Percentiles rank a stretch among this genome's conserved stretches.
Evolutionary conservation across 2,113 vertebrate genomes (phyloP).

Genomic region (Platichthys flesus): DNA sequence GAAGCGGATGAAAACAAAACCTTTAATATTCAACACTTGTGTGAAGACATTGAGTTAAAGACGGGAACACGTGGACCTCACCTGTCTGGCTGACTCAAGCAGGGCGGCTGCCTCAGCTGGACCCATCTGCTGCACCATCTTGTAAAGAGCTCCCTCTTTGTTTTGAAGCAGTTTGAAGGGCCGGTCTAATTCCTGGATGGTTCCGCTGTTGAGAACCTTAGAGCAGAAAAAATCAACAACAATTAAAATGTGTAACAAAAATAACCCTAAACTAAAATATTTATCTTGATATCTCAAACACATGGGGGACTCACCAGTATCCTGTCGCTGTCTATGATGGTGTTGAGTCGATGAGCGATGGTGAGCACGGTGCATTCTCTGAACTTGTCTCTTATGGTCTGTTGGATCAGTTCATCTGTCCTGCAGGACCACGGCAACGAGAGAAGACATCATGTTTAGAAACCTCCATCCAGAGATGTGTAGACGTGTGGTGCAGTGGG

Average conservation of each 20-base stretch:
- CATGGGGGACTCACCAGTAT: conserved; percentile 87
- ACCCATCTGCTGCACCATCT: conserved; percentile 64
- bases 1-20: background rate
- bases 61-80: background rate
- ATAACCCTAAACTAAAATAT: no score
- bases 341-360: conserved; percentile 95
- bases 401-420: conserved; percentile 95
- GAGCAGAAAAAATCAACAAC: background rate
- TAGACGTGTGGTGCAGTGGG: background rate
- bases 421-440: conserved; percentile 71
- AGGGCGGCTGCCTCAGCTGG: conserved; percentile 45
- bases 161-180: conserved; percentile 63
- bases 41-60: background rate
- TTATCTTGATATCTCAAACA: background rate
- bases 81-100: conserved; percentile 41
- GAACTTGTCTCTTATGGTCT: conserved; percentile 94
- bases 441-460: background rate
- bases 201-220: conserved; percentile 63
- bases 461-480: background rate
- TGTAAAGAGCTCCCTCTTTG: conserved; percentile 56
- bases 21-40: background rate
- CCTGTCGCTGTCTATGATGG: conserved; percentile 94
- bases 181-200: conserved; percentile 53
- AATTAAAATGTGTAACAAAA: no score
- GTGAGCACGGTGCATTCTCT: conserved; percentile 93